These are phyloP conservation scores for Hoplias malabaricus DNA, from an alignment of 2,113 vertebrate species.

Conservation along the genomic window DNA sequence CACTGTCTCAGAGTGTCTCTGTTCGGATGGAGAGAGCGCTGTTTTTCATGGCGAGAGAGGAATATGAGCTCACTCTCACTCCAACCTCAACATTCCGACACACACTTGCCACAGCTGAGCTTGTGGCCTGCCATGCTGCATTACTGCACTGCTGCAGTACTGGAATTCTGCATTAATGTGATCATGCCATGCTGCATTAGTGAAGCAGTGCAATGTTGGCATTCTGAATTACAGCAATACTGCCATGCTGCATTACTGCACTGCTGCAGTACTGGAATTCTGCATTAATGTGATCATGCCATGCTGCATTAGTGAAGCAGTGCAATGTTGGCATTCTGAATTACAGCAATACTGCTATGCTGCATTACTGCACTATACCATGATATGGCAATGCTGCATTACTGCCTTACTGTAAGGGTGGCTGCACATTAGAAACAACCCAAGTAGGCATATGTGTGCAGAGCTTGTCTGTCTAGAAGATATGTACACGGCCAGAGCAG, in stretches of 20 bases:
- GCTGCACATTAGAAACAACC: too few relatives aligned
- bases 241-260: not conserved
- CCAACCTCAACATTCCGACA: slow-evolving; percentile 36
- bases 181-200: not conserved
- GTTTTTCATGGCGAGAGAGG: slow-evolving; percentile 40
- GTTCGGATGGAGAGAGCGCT: slow-evolving; percentile 26
- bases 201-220: not conserved
- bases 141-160: not conserved
- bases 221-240: not conserved
- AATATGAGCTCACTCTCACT: slow-evolving; percentile 32
- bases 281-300: not conserved
- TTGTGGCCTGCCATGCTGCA: not conserved
- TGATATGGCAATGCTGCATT: too few relatives aligned
- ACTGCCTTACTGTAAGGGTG: not conserved
- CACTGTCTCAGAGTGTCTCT: slow-evolving; percentile 36
- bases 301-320: not conserved
- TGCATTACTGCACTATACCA: not conserved
- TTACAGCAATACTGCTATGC: not conserved
- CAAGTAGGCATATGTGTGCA: too few relatives aligned
- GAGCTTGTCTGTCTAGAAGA: too few relatives aligned
- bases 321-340: not conserved
- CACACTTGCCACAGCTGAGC: slow-evolving; percentile 22
- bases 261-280: not conserved
- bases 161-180: not conserved
- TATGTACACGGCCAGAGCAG: too few relatives aligned